Base-by-base conservation (phyloP, 2,113 vertebrate species). In the Barbus barbus region DNA sequence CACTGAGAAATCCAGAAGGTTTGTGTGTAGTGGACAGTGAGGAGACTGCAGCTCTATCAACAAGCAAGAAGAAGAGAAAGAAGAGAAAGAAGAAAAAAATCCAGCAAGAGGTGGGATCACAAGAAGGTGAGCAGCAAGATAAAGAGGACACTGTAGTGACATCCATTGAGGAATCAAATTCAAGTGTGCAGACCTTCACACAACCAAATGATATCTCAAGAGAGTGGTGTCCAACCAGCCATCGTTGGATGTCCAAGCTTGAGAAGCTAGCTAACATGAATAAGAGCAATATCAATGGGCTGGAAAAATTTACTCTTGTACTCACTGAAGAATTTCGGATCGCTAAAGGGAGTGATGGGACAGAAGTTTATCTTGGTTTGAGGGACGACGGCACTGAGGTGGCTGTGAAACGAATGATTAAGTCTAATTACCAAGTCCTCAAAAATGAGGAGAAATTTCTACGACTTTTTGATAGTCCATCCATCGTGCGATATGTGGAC, bases 401-500 rank as follows among this genome's bases (percentile, higher is more conserved):
- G 24, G 83, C 84, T 60, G 48, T 87, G 41, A 85, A 82, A 83
- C 16, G 58, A 83, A 81, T 86, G 77, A 4, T 22, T 0, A 88
- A 4, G 51, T 81, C 5, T 46, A 91, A 92, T 78, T 91, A 92
- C 46, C 1, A 88, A 0, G 82, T 0, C 7, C 75, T 93, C 18
- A 92, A 86, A 82, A 91, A 91, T 0, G 92, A 94, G 63, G 72
- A 88, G 81, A 44, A 0, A 73, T 72, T 91, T 5, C 84, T 93
- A 5, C 84, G 87, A 18, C 89, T 82, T 6, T 90, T 93, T 0
- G 84, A 92, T 1, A 41, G 85, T 83, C 26, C 18, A 1, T 87
- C 13, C 1, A 92, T 93, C 56, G 92, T 94, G 18, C 80, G 88
- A 84, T 92, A 93, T 51, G 46, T 92, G 28, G 91, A 92, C 31